A percentile compares a stretch with the other conserved stretches of the same genome.
Evolutionary conservation across 2,888 invertebrate genomes (phyloP).

Genomic region (Oscheius onirici): DNA sequence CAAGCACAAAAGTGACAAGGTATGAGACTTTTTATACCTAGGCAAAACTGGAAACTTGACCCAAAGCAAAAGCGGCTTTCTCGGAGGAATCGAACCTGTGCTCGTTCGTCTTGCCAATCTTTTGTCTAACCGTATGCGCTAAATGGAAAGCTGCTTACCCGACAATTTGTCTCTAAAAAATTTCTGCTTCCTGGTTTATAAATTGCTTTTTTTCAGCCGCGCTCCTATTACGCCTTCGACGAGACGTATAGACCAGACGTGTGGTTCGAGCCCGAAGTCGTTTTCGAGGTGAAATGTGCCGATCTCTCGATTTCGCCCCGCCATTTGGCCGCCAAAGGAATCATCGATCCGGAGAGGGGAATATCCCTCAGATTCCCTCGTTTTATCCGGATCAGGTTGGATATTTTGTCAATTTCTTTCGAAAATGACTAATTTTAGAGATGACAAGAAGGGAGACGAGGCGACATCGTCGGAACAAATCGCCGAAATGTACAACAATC

Average conservation of each 20-base stretch:
- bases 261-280: conserved; percentile 86
- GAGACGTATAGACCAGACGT: conserved; percentile 81
- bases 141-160: no score
- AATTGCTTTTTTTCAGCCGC: conserved; percentile 49
- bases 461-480: conserved; percentile 89
- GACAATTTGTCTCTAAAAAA: background rate
- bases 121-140: no score
- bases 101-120: no score
- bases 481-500: conserved; percentile 80
- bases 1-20: conserved; percentile 79
- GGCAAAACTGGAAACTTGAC: no score
- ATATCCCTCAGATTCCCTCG: conserved; percentile 94
- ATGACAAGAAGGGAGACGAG: conserved; percentile 90
- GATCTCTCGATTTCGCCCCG: conserved; percentile 95
- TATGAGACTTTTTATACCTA: background rate
- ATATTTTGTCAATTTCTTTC: background rate
- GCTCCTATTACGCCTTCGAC: conserved; percentile 83
- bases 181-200: no score
- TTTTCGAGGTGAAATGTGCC: conserved; percentile 93
- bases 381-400: conserved; percentile 81
- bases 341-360: conserved; percentile 75
- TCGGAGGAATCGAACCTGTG: no score
- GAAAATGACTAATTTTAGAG: conserved; percentile 74
- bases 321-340: conserved; percentile 84
- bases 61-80: no score